These are phyloP conservation scores for Rana temporaria DNA, from an alignment of 2,113 vertebrate species.

Conservation along the genomic window DNA sequence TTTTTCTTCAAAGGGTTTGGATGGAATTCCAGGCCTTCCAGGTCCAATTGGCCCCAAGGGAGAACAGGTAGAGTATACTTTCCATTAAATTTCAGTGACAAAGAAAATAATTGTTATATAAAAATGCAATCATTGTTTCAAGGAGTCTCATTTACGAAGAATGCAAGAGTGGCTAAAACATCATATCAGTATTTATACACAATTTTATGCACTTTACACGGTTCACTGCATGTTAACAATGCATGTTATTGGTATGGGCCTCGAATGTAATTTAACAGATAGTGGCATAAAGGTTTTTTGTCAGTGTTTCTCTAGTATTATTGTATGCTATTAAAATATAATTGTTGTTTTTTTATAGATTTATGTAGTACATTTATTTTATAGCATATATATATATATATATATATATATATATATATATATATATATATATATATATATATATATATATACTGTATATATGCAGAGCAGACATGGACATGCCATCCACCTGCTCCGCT, in stretches of 20 bases:
- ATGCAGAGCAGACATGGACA: no score
- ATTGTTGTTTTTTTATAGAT: no score
- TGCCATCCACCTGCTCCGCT: no score
- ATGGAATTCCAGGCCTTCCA: slow-evolving; percentile 81
- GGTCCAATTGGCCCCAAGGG: slow-evolving; percentile 82
- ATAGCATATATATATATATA: no score
- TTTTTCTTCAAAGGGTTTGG: slow-evolving; percentile 79
- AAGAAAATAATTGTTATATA: slow-evolving; percentile 28
- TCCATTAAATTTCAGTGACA: background rate
- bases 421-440: no score
- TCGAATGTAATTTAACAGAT: background rate
- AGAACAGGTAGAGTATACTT: slow-evolving; percentile 80
- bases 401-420: no score
- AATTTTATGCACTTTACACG: background rate
- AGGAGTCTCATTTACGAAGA: background rate
- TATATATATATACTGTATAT: no score
- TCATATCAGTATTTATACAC: background rate
- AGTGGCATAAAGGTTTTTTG: background rate
- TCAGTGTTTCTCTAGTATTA: background rate
- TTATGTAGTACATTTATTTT: no score
- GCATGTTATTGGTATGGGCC: background rate
- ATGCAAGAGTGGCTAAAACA: background rate
- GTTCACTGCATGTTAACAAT: slow-evolving; percentile 8
- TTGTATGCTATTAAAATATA: no score
- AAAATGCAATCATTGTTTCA: slow-evolving; percentile 30